phyloP scores from a whole-genome alignment of 2,797 vertebrate genomes.

The Chelon labrosus region DNA sequence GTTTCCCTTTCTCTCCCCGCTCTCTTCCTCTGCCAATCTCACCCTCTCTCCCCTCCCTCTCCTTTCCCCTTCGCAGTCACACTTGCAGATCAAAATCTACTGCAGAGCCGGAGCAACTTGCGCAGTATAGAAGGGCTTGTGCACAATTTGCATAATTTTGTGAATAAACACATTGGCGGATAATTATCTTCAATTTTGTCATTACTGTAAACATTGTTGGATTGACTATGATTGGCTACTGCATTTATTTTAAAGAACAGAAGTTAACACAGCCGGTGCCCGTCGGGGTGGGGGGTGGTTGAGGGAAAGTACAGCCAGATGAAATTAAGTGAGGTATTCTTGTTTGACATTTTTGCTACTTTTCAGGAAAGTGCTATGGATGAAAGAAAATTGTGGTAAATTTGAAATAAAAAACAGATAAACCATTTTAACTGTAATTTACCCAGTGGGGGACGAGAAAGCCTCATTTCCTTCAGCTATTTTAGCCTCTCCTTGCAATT shows the following conservation, averaged over 20 bases:
- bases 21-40: slow-evolving; percentile 23
- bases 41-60: neutral
- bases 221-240: slow-evolving; percentile 31
- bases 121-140: slow-evolving; percentile 22
- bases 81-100: slow-evolving; percentile 32
- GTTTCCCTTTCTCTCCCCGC: slow-evolving; percentile 39
- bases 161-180: slow-evolving; percentile 47
- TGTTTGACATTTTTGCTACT: neutral
- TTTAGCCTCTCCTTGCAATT: slow-evolving; percentile 53
- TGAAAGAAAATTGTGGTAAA: slow-evolving; percentile 19
- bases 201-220: slow-evolving; percentile 40
- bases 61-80: slow-evolving; percentile 4
- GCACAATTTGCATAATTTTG: slow-evolving; percentile 43
- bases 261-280: neutral
- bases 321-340: neutral
- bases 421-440: slow-evolving; percentile 36
- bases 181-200: slow-evolving; percentile 51
- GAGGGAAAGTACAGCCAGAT: neutral
- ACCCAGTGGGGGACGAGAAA: slow-evolving; percentile 29
- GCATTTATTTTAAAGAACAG: slow-evolving; percentile 16
- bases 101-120: slow-evolving; percentile 19
- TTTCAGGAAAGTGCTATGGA: slow-evolving; percentile 5
- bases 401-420: slow-evolving; percentile 25
- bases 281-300: slow-evolving; percentile 1
- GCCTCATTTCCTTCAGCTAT: slow-evolving; percentile 57